phyloP scores from a whole-genome alignment of 2,797 vertebrate genomes.

The Catharus ustulatus region DNA sequence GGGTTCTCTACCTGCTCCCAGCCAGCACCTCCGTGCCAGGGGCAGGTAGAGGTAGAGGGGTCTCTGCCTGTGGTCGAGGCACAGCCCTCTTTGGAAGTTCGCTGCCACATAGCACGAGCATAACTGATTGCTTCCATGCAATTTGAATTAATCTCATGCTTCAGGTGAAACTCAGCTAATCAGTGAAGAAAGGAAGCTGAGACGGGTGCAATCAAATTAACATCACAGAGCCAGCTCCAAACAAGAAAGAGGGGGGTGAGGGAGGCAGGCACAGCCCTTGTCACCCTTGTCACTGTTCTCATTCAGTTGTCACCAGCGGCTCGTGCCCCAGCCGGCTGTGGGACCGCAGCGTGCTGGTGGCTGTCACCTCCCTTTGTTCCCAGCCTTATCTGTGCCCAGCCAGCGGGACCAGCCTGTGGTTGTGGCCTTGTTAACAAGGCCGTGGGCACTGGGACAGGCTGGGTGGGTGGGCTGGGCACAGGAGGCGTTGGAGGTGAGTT shows the following conservation, averaged over 20 bases:
- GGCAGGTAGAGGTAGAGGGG: neutral
- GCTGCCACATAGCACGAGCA: neutral
- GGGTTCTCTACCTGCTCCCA: neutral
- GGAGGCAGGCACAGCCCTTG: conserved; percentile 36
- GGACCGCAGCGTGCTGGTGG: rapidly evolving
- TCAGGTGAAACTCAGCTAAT: conserved; percentile 78
- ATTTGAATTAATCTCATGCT: conserved; percentile 76
- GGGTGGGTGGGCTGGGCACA: neutral
- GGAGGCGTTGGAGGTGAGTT: rapidly evolving
- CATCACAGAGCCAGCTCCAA: conserved; percentile 57
- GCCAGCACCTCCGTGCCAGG: rapidly evolving
- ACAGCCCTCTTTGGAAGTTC: neutral
- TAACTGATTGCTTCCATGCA: conserved; percentile 69
- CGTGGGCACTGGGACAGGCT: neutral
- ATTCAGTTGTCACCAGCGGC: neutral
- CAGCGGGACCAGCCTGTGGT: neutral
- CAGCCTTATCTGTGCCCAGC: conserved; percentile 66
- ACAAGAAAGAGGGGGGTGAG: conserved; percentile 47
- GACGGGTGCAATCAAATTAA: conserved; percentile 75
- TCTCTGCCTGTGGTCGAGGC: rapidly evolving
- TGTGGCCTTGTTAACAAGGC: conserved; percentile 53
- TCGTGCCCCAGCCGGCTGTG: neutral
- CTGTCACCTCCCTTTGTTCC: conserved; percentile 51
- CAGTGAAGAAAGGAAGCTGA: conserved; percentile 73
- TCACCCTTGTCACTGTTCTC: conserved; percentile 31